A percentile compares a stretch with the other conserved stretches of the same genome.
phyloP scores from a whole-genome alignment of 2,888 invertebrate species.

The Drosophila barbarae region DNA sequence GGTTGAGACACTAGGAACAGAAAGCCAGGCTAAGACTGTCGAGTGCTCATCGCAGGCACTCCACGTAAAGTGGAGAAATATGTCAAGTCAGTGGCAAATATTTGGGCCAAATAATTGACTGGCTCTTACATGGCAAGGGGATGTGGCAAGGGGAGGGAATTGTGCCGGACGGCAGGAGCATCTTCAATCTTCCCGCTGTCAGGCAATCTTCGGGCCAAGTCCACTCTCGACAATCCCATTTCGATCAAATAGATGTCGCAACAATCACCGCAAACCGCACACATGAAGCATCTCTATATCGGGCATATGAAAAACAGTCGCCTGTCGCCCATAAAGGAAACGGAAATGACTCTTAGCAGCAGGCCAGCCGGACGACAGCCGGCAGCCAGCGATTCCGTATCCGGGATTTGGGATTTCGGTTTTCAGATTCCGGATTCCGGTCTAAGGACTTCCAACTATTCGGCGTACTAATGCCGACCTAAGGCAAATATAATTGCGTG shows the following conservation, averaged over 20 bases:
- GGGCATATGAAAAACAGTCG: constrained; percentile 53
- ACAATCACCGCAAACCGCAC: constrained; percentile 60
- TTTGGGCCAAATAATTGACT: constrained; percentile 43
- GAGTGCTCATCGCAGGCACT: constrained; percentile 35
- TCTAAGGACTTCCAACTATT: constrained; percentile 35
- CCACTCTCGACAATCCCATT: constrained; percentile 40
- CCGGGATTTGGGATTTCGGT: constrained; percentile 38
- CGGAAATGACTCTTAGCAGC: constrained; percentile 72
- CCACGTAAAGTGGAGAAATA: constrained; percentile 34
- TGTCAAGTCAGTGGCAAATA: constrained; percentile 42
- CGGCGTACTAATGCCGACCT: constrained; percentile 72
- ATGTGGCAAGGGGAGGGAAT: background rate
- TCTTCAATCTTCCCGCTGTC: constrained; percentile 30
- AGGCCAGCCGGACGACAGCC: constrained; percentile 28
- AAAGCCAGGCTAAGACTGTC: constrained; percentile 20
- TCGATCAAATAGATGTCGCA: constrained; percentile 51
- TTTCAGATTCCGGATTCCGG: constrained; percentile 2
- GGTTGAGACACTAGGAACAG: constrained; percentile 33
- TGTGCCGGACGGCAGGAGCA: constrained; percentile 7
- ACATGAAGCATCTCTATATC: constrained; percentile 60
- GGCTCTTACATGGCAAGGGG: constrained; percentile 10
- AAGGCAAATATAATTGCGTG: constrained; percentile 72
- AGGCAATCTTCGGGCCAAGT: constrained; percentile 30
- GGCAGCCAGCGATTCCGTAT: constrained; percentile 8
- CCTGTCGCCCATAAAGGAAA: constrained; percentile 51